Base-by-base conservation (phyloP, 2,797 vertebrate species). In the Cyprinella venusta region DNA sequence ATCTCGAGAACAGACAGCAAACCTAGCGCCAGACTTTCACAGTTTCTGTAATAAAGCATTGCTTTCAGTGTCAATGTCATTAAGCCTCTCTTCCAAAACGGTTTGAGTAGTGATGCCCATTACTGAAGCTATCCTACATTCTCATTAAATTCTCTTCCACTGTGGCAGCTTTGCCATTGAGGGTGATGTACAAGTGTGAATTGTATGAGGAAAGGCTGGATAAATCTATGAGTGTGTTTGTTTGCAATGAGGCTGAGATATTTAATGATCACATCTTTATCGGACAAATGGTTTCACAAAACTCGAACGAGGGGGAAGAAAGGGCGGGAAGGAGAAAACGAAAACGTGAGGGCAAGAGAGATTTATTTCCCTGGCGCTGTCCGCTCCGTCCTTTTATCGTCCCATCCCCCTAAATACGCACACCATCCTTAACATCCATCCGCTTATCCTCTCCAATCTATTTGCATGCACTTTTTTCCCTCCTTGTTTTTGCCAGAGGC, bases 401-500 rank as follows among this genome's bases (percentile, higher is more conserved):
- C 76, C 68, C 74, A 77, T 78, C 76, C 76, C 82, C 68, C 69
- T 30, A 38, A 42, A 68, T 45, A 30, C 16, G 10, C 40, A 63
- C 65, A 61, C 36, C 75, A 79, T 40, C n/a, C 33, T 67, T 42
- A 64, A 72, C 6, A 26, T 79, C 15, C 56, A 26, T 79, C 15
- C 56, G 70, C 54, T 36, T 85, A 83, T 52, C 75, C 61, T 68
- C 63, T 18, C 38, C 70, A 24, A 38, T 67, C 13, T 7, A 33
- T 72, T 52, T 64, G 59, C 71, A 64, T 5, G 54, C 82, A 76
- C 75, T 82, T 80, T 84, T 79, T 79, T 48, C 15, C 36, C 64
- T 76, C 79, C 77, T 81, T 67, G 80, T 82, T 80, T 77, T 76
- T 24, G 64, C 26, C 69, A 63, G 71, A 76, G 70, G 80, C 76